These are phyloP conservation scores for Plebejus argus DNA, from an alignment of 2,888 invertebrate genomes.

Conservation along the genomic window DNA sequence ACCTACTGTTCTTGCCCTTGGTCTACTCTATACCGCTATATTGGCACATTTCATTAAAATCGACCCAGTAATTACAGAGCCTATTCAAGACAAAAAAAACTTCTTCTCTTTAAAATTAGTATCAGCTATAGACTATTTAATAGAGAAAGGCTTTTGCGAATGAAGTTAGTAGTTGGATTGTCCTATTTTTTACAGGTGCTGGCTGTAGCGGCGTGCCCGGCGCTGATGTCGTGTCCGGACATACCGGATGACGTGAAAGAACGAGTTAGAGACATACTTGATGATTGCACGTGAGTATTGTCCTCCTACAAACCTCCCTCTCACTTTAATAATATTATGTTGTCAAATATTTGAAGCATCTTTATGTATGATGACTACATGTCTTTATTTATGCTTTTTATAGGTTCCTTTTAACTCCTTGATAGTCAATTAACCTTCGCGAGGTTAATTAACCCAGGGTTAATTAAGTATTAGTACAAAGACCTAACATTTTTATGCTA, in stretches of 20 bases:
- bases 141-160: background rate
- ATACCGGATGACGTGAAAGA: constrained; percentile 92
- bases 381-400: background rate
- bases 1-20: too few species aligned
- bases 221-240: constrained; percentile 64
- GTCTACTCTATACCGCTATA: too few species aligned
- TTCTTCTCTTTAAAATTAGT: too few species aligned
- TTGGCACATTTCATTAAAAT: too few species aligned
- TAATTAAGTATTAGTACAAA: too few species aligned
- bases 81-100: too few species aligned
- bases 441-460: too few species aligned
- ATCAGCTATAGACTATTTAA: too few species aligned
- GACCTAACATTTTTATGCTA: background rate
- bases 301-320: background rate
- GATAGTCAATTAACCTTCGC: too few species aligned
- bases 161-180: background rate
- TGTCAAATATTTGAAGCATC: background rate
- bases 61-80: too few species aligned
- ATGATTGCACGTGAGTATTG: constrained; percentile 80
- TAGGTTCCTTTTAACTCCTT: background rate
- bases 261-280: constrained; percentile 83
- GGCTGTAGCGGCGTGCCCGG: constrained; percentile 87
- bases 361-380: too few species aligned
- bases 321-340: too few species aligned
- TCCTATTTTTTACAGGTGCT: constrained; percentile 49